phyloP scores from a whole-genome alignment of 2,113 vertebrate species.

The Rhabdomys dilectus region DNA sequence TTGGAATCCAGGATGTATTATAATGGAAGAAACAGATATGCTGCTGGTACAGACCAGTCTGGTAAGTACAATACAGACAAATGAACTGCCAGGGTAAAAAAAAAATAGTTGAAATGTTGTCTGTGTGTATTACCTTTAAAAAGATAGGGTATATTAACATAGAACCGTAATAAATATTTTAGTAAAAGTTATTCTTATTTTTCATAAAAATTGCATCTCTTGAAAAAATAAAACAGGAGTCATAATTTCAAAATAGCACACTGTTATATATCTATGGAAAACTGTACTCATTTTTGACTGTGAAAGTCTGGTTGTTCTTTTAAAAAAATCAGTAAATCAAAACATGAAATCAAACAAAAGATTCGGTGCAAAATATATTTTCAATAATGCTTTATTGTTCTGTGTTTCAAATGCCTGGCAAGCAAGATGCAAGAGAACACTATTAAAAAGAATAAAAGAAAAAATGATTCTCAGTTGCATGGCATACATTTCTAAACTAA shows the following conservation, averaged over 20 bases:
- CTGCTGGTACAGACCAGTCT: rapidly evolving
- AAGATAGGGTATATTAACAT: background rate
- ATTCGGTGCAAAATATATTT: background rate
- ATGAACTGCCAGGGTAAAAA: background rate
- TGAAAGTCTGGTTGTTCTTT: background rate
- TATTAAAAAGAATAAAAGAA: background rate
- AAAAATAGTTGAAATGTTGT: background rate
- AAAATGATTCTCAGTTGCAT: background rate
- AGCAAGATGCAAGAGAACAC: background rate
- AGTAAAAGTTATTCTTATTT: background rate
- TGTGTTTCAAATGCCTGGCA: constrained; percentile 36
- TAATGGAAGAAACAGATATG: background rate
- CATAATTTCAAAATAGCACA: background rate
- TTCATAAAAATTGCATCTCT: background rate
- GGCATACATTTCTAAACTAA: background rate
- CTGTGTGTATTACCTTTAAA: background rate
- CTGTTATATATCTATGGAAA: background rate
- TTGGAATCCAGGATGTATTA: background rate
- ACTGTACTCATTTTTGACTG: background rate
- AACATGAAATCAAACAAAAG: background rate
- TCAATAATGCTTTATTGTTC: background rate
- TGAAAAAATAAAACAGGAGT: background rate
- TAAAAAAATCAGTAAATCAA: background rate
- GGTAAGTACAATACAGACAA: background rate
- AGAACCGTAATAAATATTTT: background rate